Evolutionary conservation across 2,888 invertebrate species (phyloP).

Genomic region (Eristalis pertinax): DNA sequence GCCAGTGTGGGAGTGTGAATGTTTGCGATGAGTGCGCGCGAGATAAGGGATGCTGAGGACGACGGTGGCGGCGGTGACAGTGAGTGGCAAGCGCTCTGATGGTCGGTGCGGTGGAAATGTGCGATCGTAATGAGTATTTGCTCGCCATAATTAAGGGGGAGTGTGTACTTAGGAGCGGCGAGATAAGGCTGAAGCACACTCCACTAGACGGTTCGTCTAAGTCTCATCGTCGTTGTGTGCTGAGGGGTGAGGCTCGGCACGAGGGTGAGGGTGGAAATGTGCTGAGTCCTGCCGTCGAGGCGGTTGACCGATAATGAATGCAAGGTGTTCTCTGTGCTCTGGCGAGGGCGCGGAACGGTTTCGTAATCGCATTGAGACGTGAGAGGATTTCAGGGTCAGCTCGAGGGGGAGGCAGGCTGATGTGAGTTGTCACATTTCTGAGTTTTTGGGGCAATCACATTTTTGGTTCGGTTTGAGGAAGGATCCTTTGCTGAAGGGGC

Average conservation of each 20-base stretch:
- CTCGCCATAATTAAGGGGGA: slow-evolving; percentile 68
- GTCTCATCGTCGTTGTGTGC: neutral
- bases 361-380: neutral
- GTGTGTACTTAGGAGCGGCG: slow-evolving; percentile 57
- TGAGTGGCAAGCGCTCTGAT: slow-evolving; percentile 43
- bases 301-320: neutral
- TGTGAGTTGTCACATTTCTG: neutral
- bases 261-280: neutral
- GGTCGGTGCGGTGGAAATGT: slow-evolving; percentile 47
- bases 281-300: neutral
- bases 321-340: neutral
- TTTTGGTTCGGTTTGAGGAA: neutral
- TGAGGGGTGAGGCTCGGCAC: neutral
- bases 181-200: slow-evolving; percentile 62
- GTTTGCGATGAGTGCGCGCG: slow-evolving; percentile 70
- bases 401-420: neutral
- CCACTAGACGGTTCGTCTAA: neutral
- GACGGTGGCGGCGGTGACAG: slow-evolving; percentile 12
- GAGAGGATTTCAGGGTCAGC: neutral
- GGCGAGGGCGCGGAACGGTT: neutral
- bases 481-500: too few species aligned
- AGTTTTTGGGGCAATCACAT: neutral
- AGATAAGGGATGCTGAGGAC: slow-evolving; percentile 64
- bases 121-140: slow-evolving; percentile 72
- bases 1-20: slow-evolving; percentile 53